Conservation (phyloP, 1,140 invertebrate genomes). For the Whitmania pigra region DNA sequence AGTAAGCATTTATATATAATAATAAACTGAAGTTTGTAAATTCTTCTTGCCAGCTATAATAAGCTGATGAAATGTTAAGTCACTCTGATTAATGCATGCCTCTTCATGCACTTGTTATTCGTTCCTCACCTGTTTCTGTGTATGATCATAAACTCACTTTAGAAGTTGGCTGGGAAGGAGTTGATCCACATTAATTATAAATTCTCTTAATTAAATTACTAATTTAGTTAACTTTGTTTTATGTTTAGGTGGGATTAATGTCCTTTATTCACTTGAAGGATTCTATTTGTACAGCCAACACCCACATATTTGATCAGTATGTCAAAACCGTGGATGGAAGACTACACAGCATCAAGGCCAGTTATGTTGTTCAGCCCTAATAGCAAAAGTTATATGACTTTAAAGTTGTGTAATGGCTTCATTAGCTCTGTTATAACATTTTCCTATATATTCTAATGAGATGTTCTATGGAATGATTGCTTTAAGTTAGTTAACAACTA, state of each 20-base stretch:
- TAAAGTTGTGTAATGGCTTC: neutral
- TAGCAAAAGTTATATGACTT: neutral
- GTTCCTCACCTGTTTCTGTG: neutral
- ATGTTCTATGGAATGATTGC: no score
- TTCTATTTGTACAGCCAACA: neutral
- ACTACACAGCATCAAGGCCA: neutral
- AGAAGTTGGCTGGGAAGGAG: neutral
- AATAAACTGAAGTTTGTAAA: neutral
- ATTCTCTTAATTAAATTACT: no score
- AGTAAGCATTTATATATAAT: neutral
- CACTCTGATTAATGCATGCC: neutral
- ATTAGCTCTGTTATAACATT: neutral
- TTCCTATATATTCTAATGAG: neutral
- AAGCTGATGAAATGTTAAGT: neutral
- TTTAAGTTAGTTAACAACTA: no score
- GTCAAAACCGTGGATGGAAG: neutral
- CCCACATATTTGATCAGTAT: slow-evolving; percentile 8
- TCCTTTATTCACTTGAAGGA: slow-evolving; percentile 8
- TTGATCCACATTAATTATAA: neutral
- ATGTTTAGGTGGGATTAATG: neutral
- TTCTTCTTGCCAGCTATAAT: neutral
- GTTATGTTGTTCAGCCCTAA: neutral
- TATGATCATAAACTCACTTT: no score
- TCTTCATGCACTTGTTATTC: neutral
- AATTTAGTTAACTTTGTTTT: no score